Percentiles rank a stretch among this genome's conserved stretches.
phyloP scores from a whole-genome alignment of 1,140 invertebrate species.

The Cydia pomonella region DNA sequence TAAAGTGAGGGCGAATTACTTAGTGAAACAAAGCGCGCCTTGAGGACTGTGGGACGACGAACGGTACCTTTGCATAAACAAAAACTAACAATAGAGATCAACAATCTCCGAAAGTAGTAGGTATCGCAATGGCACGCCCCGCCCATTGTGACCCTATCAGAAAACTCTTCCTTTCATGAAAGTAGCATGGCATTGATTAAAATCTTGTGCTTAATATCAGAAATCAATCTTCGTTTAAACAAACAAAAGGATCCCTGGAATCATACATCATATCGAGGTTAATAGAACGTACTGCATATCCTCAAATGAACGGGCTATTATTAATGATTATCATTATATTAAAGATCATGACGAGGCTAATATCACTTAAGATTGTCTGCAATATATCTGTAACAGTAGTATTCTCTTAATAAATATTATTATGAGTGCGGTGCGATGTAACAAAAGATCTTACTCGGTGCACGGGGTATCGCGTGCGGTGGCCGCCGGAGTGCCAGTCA shows the following conservation, averaged over 20 bases:
- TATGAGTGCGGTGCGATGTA: background rate
- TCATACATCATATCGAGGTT: slow-evolving; percentile 44
- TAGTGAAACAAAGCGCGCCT: slow-evolving; percentile 40
- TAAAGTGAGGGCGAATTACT: slow-evolving; percentile 30
- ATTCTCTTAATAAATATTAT: slow-evolving; percentile 2
- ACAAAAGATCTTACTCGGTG: slow-evolving; percentile 14
- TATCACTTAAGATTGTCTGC: background rate
- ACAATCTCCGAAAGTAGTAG: slow-evolving; percentile 39
- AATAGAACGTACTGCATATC: slow-evolving; percentile 44
- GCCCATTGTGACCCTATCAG: slow-evolving; percentile 39
- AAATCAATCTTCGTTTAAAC: slow-evolving; percentile 44
- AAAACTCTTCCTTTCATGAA: slow-evolving; percentile 39
- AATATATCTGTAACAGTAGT: slow-evolving; percentile 13
- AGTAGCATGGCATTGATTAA: slow-evolving; percentile 43
- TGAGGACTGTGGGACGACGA: slow-evolving; percentile 42
- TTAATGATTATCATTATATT: slow-evolving; percentile 31
- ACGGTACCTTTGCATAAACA: slow-evolving; percentile 50
- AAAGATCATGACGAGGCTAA: slow-evolving; percentile 23
- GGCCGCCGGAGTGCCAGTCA: slow-evolving; percentile 49
- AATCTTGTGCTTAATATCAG: slow-evolving; percentile 40
- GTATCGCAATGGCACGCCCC: slow-evolving; percentile 42
- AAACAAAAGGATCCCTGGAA: slow-evolving; percentile 45
- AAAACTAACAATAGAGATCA: slow-evolving; percentile 42
- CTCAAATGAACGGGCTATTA: slow-evolving; percentile 14
- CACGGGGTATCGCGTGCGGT: slow-evolving; percentile 55